Conservation (phyloP, 2,797 vertebrate species). For the Enteromius trimaculatus region DNA sequence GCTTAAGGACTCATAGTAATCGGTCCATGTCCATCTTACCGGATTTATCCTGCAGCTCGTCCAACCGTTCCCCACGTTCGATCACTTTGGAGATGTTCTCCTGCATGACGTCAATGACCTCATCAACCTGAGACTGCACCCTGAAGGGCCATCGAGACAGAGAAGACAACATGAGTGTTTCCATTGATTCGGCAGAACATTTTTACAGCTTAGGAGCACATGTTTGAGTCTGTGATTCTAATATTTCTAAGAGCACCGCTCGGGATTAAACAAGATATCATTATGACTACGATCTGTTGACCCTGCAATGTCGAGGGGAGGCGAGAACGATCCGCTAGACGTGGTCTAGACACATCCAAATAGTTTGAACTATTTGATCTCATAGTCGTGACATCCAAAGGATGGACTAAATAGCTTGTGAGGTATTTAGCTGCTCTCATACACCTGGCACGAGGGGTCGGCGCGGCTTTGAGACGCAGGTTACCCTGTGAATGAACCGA, state of each 20-base stretch:
- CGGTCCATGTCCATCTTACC: slow-evolving; percentile 73
- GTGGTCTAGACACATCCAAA: slow-evolving; percentile 34
- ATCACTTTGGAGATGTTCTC: slow-evolving; percentile 99
- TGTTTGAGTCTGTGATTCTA: neutral
- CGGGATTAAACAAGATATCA: slow-evolving; percentile 23
- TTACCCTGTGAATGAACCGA: slow-evolving; percentile 37
- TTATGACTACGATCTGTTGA: slow-evolving; percentile 44
- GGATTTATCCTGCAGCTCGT: slow-evolving; percentile 98
- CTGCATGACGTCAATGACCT: slow-evolving; percentile 99
- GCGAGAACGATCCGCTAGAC: slow-evolving; percentile 33
- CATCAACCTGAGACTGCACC: slow-evolving; percentile 97
- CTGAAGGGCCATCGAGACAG: slow-evolving; percentile 68
- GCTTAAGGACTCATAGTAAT: neutral
- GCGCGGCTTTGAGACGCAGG: slow-evolving; percentile 23
- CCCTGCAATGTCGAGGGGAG: slow-evolving; percentile 13
- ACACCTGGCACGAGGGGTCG: slow-evolving; percentile 33
- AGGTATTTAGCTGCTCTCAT: slow-evolving; percentile 34
- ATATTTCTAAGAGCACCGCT: slow-evolving; percentile 24
- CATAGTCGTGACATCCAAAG: slow-evolving; percentile 3
- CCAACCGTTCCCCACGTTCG: slow-evolving; percentile 94
- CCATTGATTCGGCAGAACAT: slow-evolving; percentile 6
- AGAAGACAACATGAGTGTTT: slow-evolving; percentile 19
- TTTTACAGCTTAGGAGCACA: slow-evolving; percentile 26
- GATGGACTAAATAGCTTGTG: slow-evolving; percentile 9
- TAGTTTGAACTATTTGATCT: slow-evolving; percentile 30